Base-by-base conservation (phyloP, 2,888 invertebrate genomes). In the Vesta saturnalis region DNA sequence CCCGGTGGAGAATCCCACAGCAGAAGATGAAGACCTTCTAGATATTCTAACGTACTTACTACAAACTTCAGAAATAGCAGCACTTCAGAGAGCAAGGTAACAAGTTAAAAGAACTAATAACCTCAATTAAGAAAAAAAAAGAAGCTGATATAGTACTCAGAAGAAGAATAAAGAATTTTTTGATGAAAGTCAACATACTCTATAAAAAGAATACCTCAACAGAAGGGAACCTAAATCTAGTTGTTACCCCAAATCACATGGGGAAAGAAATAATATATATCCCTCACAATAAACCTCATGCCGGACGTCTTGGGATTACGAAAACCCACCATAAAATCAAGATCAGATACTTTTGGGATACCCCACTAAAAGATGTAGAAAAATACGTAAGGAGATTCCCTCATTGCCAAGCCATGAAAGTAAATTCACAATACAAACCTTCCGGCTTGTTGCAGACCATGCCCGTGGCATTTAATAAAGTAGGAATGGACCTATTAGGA, bases 351-450 rank as follows among this genome's bases (percentile, higher is more conserved):
- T 71, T 69, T 23, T 66, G 67, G 69, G 35, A 55, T n/a, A 23
- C 23, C 1, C 12, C 70, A n/a, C 54, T 62, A n/a, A 64, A 52
- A n/a, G 60, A 68, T 22, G 56, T 72, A 12, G 60, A 70, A 35
- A 70, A 67, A 57, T 72, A 12, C 21, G 64, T 70, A 1, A 67
- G 70, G 19, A 67, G 67, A 1, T 72, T 70, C 16, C 35, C 57
- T 14, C 62, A 62, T 23, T 71, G 62, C 47, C 69, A 69, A 62
- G 46, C 55, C 0, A 1, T 64, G 14, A 72, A 70, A 67, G 70
- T 60, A 0, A 19, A 35, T 16, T 1, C 18, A n/a, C 47, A 71
- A 15, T 15, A 18, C 10, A 64, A 65, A 43, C 58, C 62, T 1
- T 12, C 39, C 12, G 71, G 68, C 12, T 39, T 65, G 1, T 15